These are phyloP conservation scores for Podocnemis expansa DNA, from an alignment of 2,113 vertebrate species.

Conservation along the genomic window DNA sequence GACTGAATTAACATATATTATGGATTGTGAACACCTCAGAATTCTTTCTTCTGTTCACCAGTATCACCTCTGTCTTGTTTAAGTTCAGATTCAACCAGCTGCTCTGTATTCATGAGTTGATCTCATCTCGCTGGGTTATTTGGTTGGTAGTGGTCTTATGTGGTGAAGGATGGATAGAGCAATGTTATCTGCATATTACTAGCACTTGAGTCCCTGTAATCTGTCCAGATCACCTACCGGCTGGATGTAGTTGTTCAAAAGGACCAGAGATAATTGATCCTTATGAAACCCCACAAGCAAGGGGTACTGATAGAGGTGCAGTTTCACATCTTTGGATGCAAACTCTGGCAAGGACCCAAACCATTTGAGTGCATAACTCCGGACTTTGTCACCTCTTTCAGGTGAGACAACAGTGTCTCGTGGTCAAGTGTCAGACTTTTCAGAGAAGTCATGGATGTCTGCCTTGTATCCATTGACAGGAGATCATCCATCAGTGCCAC, in stretches of 20 bases:
- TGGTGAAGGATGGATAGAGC: background rate
- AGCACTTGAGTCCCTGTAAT: background rate
- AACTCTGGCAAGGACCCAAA: background rate
- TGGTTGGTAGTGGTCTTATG: background rate
- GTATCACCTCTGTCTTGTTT: background rate
- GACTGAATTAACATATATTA: background rate
- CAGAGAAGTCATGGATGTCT: background rate
- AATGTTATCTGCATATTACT: background rate
- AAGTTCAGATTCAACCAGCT: background rate
- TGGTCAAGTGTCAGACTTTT: background rate
- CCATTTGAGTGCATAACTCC: background rate
- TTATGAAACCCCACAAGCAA: background rate
- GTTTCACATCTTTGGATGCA: background rate
- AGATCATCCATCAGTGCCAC: background rate
- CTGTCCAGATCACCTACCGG: background rate
- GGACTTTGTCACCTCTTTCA: background rate
- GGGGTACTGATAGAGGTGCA: background rate
- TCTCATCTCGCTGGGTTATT: background rate
- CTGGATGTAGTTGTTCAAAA: background rate
- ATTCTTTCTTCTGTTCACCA: background rate
- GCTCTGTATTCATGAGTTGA: background rate
- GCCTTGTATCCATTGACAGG: too few species aligned
- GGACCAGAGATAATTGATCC: background rate
- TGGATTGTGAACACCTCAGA: background rate
- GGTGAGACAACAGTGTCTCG: background rate